Conservation (phyloP, 2,797 vertebrate genomes). For the Sarcophilus harrisii region DNA sequence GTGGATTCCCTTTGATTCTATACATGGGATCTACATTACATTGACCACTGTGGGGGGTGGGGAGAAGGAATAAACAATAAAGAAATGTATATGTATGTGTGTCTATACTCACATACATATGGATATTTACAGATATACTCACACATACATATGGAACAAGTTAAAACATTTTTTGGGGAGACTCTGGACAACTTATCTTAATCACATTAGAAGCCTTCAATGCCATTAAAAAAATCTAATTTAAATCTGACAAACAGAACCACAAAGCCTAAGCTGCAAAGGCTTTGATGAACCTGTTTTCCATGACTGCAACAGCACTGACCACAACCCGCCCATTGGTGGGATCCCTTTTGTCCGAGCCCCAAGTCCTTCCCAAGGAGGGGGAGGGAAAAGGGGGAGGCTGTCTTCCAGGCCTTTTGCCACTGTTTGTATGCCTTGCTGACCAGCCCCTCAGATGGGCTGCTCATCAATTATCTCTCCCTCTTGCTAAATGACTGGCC, state of each 20-base stretch:
- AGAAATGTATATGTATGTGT: neutral
- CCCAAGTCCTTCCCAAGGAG: neutral
- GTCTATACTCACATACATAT: too few relatives aligned
- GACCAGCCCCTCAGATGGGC: neutral
- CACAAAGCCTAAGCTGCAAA: neutral
- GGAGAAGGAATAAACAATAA: neutral
- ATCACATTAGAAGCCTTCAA: neutral
- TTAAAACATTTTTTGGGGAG: neutral
- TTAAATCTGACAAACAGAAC: neutral
- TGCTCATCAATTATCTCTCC: neutral
- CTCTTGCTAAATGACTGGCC: neutral
- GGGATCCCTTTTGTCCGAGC: neutral
- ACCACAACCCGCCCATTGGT: neutral
- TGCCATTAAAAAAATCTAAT: neutral
- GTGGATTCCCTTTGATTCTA: neutral
- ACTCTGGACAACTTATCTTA: neutral
- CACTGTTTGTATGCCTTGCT: neutral
- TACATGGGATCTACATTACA: neutral
- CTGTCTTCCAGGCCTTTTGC: neutral
- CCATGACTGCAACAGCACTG: neutral
- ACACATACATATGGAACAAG: neutral
- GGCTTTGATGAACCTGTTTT: neutral
- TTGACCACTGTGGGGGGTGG: neutral
- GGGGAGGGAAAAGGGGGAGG: neutral
- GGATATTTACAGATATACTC: too few relatives aligned